Conservation (phyloP, 2,113 vertebrate species). For the Polyodon spathula region DNA sequence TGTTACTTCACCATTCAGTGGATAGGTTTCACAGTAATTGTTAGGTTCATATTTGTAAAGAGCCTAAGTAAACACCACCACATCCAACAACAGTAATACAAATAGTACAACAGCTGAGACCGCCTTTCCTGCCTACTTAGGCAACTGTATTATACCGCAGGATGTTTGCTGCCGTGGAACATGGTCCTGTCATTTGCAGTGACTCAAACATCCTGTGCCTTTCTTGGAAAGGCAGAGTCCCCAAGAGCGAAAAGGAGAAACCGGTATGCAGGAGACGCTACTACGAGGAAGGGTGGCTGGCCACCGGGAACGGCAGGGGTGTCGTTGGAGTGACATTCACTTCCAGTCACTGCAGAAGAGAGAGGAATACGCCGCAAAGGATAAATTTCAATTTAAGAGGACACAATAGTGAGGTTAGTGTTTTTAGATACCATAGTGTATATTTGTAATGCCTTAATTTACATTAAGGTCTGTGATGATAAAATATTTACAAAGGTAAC, state of each 20-base stretch:
- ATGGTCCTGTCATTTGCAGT: slow-evolving; percentile 89
- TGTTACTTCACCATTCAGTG: slow-evolving; percentile 44
- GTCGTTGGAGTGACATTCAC: slow-evolving; percentile 96
- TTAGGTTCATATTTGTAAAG: slow-evolving; percentile 9
- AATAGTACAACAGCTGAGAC: slow-evolving; percentile 10
- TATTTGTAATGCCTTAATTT: no score
- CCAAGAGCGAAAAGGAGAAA: slow-evolving; percentile 93
- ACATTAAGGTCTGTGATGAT: no score
- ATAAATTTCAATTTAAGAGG: slow-evolving; percentile 95
- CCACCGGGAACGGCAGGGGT: slow-evolving; percentile 85
- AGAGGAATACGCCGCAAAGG: slow-evolving; percentile 76
- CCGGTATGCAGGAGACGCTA: slow-evolving; percentile 88
- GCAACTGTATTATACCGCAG: slow-evolving; percentile 57
- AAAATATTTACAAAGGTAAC: no score
- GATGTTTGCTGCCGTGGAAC: slow-evolving; percentile 93
- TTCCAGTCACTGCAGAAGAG: slow-evolving; percentile 85
- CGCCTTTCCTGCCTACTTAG: slow-evolving; percentile 4
- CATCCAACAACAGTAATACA: slow-evolving; percentile 1
- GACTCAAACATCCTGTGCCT: slow-evolving; percentile 96
- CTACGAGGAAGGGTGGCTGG: slow-evolving; percentile 94
- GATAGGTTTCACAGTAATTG: slow-evolving; percentile 2
- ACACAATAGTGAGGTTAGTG: slow-evolving; percentile 92
- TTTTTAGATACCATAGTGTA: no score
- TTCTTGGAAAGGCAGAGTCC: slow-evolving; percentile 95
- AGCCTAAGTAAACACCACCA: slow-evolving; percentile 26